These are phyloP conservation scores for Mustelus asterias DNA, from an alignment of 2,113 vertebrate genomes.

Conservation along the genomic window DNA sequence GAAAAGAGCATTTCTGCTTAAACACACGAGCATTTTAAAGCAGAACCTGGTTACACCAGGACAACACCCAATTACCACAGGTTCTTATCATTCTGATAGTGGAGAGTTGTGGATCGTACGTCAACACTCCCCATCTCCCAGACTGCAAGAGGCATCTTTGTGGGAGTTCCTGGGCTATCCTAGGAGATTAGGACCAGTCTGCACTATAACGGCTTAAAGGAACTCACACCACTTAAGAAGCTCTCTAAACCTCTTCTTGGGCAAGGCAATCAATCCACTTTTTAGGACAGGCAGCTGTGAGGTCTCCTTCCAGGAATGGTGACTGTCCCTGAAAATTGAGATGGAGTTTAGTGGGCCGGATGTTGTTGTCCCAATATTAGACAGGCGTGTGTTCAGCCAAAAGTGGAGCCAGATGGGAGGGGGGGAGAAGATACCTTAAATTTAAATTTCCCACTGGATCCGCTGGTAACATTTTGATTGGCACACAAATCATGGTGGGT, in stretches of 20 bases:
- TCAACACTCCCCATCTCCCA: background rate
- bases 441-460: too few species aligned
- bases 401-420: too few species aligned
- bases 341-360: background rate
- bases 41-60: background rate
- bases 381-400: too few species aligned
- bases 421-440: too few species aligned
- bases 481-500: too few species aligned
- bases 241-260: background rate
- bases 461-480: too few species aligned
- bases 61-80: background rate
- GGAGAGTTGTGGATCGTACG: background rate
- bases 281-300: too few species aligned
- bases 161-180: background rate
- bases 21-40: background rate
- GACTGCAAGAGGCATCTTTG: background rate
- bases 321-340: background rate
- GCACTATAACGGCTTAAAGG: background rate
- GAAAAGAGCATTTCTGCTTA: background rate
- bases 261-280: background rate
- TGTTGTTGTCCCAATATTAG: too few species aligned
- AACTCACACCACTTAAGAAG: background rate
- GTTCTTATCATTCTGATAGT: background rate
- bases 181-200: background rate
- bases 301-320: background rate